Conservation (phyloP, 92 coral and sea anemone species). For the Palythoa heliodiscus region DNA sequence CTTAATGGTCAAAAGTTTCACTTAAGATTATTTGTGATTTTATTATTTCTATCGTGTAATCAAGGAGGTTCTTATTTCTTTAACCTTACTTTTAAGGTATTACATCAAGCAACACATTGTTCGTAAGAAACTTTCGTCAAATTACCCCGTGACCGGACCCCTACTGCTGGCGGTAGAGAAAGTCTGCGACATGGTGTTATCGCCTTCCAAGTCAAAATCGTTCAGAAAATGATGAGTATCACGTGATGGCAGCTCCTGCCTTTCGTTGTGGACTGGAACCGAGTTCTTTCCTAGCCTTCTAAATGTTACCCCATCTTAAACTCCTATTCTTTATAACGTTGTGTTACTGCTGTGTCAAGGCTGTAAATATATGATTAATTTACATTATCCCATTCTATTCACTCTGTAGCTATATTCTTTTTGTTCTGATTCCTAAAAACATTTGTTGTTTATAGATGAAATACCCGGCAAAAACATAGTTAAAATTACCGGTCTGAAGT, state of each 20-base stretch:
- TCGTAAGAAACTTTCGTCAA: conserved; percentile 66
- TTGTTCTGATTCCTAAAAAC: not conserved
- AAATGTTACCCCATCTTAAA: not conserved
- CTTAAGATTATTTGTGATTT: too few relatives aligned
- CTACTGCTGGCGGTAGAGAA: conserved; percentile 71
- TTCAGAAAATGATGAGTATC: conserved; percentile 39
- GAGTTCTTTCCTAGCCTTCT: not conserved
- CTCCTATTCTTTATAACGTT: not conserved
- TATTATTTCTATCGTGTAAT: too few relatives aligned
- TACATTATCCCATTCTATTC: not conserved
- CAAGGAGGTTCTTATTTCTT: too few relatives aligned
- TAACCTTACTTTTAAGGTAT: conserved; percentile 57
- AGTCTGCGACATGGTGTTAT: conserved; percentile 65
- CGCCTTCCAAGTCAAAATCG: conserved; percentile 41
- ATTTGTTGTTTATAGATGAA: not conserved
- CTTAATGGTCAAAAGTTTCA: too few relatives aligned
- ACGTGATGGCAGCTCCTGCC: not conserved
- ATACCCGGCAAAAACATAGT: not conserved
- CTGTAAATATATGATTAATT: not conserved
- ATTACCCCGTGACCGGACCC: conserved; percentile 84
- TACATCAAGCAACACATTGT: conserved; percentile 77
- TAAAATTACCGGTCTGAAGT: not conserved
- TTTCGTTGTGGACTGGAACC: not conserved
- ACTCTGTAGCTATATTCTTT: not conserved
- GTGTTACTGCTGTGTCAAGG: not conserved